Base-by-base conservation (phyloP, 2,888 invertebrate species). In the Marasmarcha lunaedactyla region DNA sequence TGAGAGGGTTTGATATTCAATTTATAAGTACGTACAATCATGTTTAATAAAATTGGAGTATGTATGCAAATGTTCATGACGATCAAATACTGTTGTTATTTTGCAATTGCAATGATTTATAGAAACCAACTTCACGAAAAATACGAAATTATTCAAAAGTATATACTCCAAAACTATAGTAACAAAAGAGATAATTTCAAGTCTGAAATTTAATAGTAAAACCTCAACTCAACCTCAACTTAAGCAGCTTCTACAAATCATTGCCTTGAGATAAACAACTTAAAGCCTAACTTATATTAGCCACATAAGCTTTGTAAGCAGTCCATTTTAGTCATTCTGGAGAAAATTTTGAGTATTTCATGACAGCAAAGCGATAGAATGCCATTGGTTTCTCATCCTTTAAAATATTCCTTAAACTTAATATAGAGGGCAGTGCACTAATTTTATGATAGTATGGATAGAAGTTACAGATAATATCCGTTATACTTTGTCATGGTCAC, bases 251-350 rank as follows among this genome's bases (percentile, higher is more conserved):
- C 12, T 35, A 35, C 26, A 30, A 30, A 30, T 30, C 30, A 30
- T 30, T 30, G 30, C 30, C n/a, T 30, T 67, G 65, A 69, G 64
- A 61, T 53, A 58, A 67, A 74, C 60, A 70, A 66, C 76, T 74
- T 79, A 79, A 50, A 46, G 51, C 4, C 45, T 65, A 74, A 72
- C 44, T 56, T 73, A 72, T 70, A 57, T 52, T 67, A 73, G 73
- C 76, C 76, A 77, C 68, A 54, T 63, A 79, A 78, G 79, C 78
- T 60, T 54, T 11, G 51, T 63, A 77, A 79, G 78, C 79, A 60
- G 69, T 68, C 54, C 58, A 60, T 63, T 54, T 60, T 49, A 52
- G 54, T 61, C 66, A 66, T 71, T 69, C 47, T 42, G 45, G 38
- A 42, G 48, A 46, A 49, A 41, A 54, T 57, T 20, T 59, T 68